A percentile compares a stretch with the other conserved stretches of the same genome.
phyloP scores from a whole-genome alignment of 1,140 invertebrate species.

The Matsumurasca onukii region DNA sequence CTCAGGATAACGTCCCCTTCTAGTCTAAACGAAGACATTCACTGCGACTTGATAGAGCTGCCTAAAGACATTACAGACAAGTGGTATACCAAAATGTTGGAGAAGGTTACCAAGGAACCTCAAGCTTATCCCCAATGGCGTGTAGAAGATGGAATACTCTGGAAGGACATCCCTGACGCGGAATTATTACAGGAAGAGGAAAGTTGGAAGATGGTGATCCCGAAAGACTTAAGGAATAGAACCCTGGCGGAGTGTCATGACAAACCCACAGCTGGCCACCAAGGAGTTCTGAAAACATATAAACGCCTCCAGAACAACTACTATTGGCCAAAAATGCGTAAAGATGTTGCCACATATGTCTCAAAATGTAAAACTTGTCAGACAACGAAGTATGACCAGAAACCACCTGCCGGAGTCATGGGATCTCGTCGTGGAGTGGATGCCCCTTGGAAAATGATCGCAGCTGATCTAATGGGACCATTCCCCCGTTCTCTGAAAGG shows the following conservation, averaged over 20 bases:
- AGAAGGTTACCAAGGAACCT: background rate
- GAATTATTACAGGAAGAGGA: background rate
- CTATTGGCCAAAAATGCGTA: constrained; percentile 34
- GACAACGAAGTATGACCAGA: background rate
- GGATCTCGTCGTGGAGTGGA: background rate
- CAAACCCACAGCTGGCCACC: constrained; percentile 10
- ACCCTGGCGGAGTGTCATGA: constrained; percentile 26
- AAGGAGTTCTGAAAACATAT: constrained; percentile 23
- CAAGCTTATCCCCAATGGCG: background rate
- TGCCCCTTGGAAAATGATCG: constrained; percentile 6
- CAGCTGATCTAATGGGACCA: background rate
- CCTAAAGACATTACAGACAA: background rate
- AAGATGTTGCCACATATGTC: background rate
- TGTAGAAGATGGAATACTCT: background rate
- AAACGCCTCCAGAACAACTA: background rate
- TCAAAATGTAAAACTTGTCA: background rate
- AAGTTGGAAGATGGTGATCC: background rate
- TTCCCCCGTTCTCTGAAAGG: background rate
- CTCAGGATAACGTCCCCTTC: no score
- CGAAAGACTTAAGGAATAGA: background rate
- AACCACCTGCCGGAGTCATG: background rate
- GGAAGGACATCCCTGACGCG: background rate
- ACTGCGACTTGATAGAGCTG: background rate
- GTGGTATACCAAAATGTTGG: background rate
- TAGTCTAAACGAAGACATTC: background rate